Evolutionary conservation across 2,113 vertebrate species (phyloP).

Genomic region (Pyrgilauda ruficollis): DNA sequence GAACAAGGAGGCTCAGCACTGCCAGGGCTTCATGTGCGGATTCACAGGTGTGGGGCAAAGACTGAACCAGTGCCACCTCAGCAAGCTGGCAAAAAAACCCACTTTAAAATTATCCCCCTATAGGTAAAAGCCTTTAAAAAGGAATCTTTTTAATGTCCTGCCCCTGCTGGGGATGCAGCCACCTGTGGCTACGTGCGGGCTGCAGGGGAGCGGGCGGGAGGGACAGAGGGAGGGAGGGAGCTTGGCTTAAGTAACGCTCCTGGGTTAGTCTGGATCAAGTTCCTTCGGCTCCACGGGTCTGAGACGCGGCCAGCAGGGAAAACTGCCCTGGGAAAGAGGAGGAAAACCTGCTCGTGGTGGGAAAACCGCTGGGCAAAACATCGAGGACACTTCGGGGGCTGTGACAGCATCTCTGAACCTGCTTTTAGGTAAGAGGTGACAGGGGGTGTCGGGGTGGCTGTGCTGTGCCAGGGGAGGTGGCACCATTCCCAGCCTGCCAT

Average conservation of each 20-base stretch:
- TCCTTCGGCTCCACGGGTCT: not conserved
- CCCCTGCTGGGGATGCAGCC: not conserved
- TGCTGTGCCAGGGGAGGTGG: not conserved
- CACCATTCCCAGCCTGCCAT: not conserved
- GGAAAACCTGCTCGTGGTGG: not conserved
- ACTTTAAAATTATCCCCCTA: accelerated
- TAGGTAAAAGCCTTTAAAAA: not conserved
- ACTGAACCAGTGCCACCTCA: not conserved
- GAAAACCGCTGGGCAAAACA: accelerated
- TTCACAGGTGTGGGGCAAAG: not conserved
- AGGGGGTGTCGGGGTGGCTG: accelerated
- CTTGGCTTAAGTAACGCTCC: not conserved
- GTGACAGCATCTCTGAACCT: not conserved
- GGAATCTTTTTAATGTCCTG: accelerated
- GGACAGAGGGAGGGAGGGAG: not conserved
- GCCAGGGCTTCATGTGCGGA: accelerated
- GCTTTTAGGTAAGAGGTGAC: not conserved
- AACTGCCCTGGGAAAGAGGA: not conserved
- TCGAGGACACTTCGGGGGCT: accelerated
- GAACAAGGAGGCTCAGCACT: accelerated
- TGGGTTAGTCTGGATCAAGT: not conserved
- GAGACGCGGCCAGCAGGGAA: not conserved
- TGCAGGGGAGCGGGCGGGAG: not conserved
- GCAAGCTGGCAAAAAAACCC: not conserved
- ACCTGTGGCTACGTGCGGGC: not conserved